Evolutionary conservation across 2,797 vertebrate species (phyloP), one percentile per base, ranked within the genome.

Genomic region (Knipowitschia caucasica): DNA sequence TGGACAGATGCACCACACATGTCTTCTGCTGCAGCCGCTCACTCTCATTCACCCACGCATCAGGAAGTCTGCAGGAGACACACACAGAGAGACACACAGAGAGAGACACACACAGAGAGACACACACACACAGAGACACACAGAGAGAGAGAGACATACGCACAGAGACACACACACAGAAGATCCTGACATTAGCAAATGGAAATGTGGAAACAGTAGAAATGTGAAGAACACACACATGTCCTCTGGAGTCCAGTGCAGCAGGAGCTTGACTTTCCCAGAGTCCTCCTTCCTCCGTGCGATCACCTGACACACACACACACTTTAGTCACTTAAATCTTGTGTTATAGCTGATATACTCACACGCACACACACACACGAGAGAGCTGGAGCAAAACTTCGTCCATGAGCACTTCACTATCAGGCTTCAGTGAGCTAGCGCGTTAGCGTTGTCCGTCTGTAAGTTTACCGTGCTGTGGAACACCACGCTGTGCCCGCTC

Each of bases 221-320:
- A n/a, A 14, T 7, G 14, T 3, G 18, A 55, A 15, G 10, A 38
- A 26, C 31, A 69, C 93, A 93, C 76, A 96, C 95, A 98, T 98
- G 80, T 98, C 94, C 72, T 98, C 95, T 31, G 95, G 95, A 36
- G 92, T 93, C 95, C 95, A 98, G 84, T 98, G 95, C 69, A 98
- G 86, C 61, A 98, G 80, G 35, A 98, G 86, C 75, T 98, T 98
- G 50, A 96, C 92, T 82, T 98, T 98, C 54, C 95, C 95, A 78
- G 94, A 94, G 59, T 96, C 94, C 67, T 98, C 95, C 88, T 92
- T 98, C 76, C 95, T 93, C 76, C 93, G 93, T 46, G 95, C 95
- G 73, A 95, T 94, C 80, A 98, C 94, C 95, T 98, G 62, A 14
- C 23, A 44, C 14, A 44, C 21, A 24, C 21, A 42, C 39, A 40